Evolutionary conservation across 2,888 invertebrate genomes (phyloP).

Genomic region (Rhodophaea formosa): DNA sequence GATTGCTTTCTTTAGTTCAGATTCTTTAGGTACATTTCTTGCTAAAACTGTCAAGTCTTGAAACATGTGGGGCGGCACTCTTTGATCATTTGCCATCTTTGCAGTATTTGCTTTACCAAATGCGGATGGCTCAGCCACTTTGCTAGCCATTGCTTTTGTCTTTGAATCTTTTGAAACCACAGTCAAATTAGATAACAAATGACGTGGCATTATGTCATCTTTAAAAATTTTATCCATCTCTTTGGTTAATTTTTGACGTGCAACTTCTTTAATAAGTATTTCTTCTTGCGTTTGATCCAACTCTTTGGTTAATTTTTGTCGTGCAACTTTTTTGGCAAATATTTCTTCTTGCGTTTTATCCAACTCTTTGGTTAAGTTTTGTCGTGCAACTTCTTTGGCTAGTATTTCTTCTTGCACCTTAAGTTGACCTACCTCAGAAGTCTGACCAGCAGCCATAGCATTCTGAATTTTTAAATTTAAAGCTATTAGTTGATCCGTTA

Average conservation of each 20-base stretch:
- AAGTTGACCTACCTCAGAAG: background rate
- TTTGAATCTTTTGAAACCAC: background rate
- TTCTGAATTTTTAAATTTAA: background rate
- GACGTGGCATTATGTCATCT: slow-evolving; percentile 12
- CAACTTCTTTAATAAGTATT: no score
- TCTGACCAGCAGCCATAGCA: background rate
- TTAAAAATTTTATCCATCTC: background rate
- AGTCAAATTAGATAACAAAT: slow-evolving; percentile 9
- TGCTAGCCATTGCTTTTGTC: background rate
- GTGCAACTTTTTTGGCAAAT: background rate
- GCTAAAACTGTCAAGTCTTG: background rate
- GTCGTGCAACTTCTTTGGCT: background rate
- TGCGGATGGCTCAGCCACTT: background rate
- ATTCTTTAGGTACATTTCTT: background rate
- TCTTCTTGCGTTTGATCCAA: no score
- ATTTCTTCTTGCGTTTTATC: no score
- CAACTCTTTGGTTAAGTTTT: background rate
- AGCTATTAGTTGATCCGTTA: background rate
- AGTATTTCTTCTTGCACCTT: background rate
- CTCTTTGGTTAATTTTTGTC: background rate
- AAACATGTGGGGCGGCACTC: slow-evolving; percentile 5
- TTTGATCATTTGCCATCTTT: background rate
- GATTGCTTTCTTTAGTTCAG: background rate
- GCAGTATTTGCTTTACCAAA: background rate
- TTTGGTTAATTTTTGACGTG: background rate